Evolutionary conservation across 2,113 vertebrate species (phyloP).

Genomic region (Bostrychus sinensis): DNA sequence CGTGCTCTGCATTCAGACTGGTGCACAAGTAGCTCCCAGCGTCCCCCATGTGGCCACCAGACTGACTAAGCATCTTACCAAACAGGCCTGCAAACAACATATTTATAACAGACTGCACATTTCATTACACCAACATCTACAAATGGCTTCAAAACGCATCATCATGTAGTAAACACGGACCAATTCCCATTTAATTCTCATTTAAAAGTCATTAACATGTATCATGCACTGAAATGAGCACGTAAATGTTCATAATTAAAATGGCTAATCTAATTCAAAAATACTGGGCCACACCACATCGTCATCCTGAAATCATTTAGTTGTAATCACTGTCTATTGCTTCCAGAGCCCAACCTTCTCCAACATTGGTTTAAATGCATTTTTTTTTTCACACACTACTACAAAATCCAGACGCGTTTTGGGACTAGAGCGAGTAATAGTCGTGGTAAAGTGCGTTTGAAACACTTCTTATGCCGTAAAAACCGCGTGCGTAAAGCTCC

Average conservation of each 20-base stretch:
- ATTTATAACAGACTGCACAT: background rate
- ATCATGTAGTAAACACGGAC: background rate
- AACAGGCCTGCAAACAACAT: background rate
- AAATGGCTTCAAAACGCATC: background rate
- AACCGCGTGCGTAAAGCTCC: conserved; percentile 28
- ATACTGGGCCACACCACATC: background rate
- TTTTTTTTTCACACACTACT: too few species aligned
- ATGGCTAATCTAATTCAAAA: conserved; percentile 5
- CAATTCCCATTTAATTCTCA: background rate
- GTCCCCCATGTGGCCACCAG: background rate
- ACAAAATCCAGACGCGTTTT: too few species aligned
- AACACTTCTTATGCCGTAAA: conserved; percentile 22
- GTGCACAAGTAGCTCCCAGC: background rate
- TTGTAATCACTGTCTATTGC: background rate
- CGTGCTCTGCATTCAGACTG: too few species aligned
- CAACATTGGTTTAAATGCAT: too few species aligned
- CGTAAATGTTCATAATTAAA: background rate
- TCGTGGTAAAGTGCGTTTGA: background rate
- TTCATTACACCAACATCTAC: background rate
- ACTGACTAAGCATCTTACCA: background rate
- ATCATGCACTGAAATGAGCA: conserved; percentile 1
- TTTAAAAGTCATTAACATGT: conserved; percentile 4
- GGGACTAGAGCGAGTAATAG: too few species aligned
- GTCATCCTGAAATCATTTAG: background rate
- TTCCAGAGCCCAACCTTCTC: background rate